A percentile compares a stretch with the other conserved stretches of the same genome.
Evolutionary conservation across 2,797 vertebrate species (phyloP).

Genomic region (Heliangelus exortis): DNA sequence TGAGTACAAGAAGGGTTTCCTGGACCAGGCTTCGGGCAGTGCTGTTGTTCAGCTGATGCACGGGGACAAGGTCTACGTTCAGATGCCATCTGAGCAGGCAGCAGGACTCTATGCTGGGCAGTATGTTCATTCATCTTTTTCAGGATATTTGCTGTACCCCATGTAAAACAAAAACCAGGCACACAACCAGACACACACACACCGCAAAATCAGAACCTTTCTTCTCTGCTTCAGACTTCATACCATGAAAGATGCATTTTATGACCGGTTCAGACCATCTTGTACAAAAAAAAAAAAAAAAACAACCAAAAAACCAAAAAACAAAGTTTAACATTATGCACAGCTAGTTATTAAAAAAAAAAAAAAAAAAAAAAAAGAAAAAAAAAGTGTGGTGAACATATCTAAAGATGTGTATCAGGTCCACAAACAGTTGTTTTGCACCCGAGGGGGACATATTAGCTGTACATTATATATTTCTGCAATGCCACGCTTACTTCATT

Average conservation of each 20-base stretch:
- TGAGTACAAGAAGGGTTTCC: slow-evolving; percentile 94
- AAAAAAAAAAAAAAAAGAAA: slow-evolving; percentile 38
- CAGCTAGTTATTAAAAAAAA: slow-evolving; percentile 54
- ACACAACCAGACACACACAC: background rate
- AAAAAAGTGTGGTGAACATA: slow-evolving; percentile 37
- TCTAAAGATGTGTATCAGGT: slow-evolving; percentile 47
- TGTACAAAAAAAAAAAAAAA: slow-evolving; percentile 61
- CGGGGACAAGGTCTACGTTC: slow-evolving; percentile 91
- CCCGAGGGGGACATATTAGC: slow-evolving; percentile 68
- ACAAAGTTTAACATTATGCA: slow-evolving; percentile 62
- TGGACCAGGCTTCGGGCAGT: slow-evolving; percentile 97
- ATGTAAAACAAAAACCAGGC: slow-evolving; percentile 80
- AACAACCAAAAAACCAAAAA: slow-evolving; percentile 16
- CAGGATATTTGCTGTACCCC: slow-evolving; percentile 96
- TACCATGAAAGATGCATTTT: slow-evolving; percentile 73
- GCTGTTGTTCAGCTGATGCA: slow-evolving; percentile 88
- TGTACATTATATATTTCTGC: slow-evolving; percentile 71
- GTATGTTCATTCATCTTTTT: slow-evolving; percentile 96
- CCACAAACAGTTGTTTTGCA: slow-evolving; percentile 65
- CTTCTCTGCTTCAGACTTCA: slow-evolving; percentile 68
- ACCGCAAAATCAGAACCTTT: slow-evolving; percentile 21
- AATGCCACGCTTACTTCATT: slow-evolving; percentile 70
- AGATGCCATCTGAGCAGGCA: slow-evolving; percentile 96
- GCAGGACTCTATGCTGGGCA: slow-evolving; percentile 95
- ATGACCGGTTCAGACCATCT: slow-evolving; percentile 68